Evolutionary conservation across 2,888 invertebrate genomes (phyloP).

Genomic region (Xestia ashworthii): DNA sequence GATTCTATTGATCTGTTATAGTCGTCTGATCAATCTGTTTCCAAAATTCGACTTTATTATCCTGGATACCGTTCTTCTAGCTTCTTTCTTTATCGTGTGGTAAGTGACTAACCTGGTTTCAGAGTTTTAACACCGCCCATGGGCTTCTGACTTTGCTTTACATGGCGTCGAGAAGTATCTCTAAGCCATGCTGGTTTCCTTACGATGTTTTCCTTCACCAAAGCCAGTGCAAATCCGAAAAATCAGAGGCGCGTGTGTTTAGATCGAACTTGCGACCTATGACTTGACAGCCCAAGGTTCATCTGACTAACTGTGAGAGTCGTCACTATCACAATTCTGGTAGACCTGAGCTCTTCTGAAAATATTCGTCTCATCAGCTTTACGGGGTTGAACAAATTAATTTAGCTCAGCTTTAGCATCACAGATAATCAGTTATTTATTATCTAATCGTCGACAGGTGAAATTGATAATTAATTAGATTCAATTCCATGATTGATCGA

Average conservation of each 20-base stretch:
- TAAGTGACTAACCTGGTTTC: no score
- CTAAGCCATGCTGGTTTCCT: no score
- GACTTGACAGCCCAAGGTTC: no score
- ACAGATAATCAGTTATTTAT: not conserved
- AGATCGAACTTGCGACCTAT: no score
- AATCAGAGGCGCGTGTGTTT: no score
- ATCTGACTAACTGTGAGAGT: not conserved
- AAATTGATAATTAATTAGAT: slow-evolving; percentile 38
- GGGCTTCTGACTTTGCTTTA: no score
- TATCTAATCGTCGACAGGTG: slow-evolving; percentile 28
- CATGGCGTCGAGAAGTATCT: no score
- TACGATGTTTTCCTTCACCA: no score
- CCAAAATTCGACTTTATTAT: not conserved
- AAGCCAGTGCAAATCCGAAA: no score
- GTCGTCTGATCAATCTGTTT: not conserved
- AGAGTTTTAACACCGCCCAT: no score
- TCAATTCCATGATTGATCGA: slow-evolving; percentile 16
- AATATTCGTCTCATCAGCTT: not conserved
- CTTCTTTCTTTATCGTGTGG: no score
- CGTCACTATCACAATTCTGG: not conserved
- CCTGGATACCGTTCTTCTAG: not conserved
- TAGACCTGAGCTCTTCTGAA: not conserved
- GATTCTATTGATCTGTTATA: slow-evolving; percentile 10
- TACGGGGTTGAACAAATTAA: not conserved
- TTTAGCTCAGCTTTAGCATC: not conserved